These are phyloP conservation scores for Spheniscus humboldti DNA, from an alignment of 2,797 vertebrate genomes.

Conservation along the genomic window DNA sequence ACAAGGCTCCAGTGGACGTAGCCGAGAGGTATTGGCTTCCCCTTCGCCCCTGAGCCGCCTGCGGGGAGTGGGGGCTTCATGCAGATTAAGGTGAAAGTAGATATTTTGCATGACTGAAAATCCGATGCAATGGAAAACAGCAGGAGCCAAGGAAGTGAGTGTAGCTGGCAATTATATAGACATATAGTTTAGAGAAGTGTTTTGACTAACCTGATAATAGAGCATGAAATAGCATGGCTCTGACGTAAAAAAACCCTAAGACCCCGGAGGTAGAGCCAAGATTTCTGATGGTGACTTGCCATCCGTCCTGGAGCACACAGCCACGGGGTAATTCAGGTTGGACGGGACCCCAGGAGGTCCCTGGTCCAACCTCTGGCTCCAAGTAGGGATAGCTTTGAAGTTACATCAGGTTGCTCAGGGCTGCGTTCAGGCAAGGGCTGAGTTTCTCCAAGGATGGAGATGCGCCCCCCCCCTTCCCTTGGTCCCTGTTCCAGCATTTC, in stretches of 20 bases:
- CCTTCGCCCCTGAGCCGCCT: background rate
- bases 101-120: background rate
- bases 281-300: background rate
- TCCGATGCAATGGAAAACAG: background rate
- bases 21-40: background rate
- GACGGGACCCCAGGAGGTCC: background rate
- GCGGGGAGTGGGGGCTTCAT: background rate
- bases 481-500: background rate
- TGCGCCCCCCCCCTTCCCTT: background rate
- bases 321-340: background rate
- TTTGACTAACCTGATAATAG: constrained; percentile 46
- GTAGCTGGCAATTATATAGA: background rate
- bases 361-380: background rate
- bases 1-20: rapidly evolving
- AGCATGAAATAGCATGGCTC: constrained; percentile 13
- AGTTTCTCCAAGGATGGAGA: background rate
- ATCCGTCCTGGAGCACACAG: background rate
- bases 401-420: background rate
- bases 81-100: background rate
- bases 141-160: constrained; percentile 18
- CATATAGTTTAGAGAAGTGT: background rate
- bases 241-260: background rate
- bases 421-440: background rate
- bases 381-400: background rate
- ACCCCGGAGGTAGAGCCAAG: background rate